Conservation (phyloP, 2,888 invertebrate genomes). For the Catocala sponsa region DNA sequence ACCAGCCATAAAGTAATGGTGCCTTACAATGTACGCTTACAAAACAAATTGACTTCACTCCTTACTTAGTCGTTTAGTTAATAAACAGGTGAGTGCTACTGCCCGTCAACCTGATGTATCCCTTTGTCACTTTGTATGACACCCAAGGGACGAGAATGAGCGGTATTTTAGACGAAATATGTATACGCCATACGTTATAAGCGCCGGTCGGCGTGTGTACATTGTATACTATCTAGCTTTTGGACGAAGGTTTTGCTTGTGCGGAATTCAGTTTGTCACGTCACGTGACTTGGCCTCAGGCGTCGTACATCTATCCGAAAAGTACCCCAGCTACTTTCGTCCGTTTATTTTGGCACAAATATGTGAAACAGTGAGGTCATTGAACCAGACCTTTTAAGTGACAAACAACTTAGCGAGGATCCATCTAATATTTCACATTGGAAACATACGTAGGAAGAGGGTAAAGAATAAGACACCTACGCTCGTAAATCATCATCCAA, state of each 20-base stretch:
- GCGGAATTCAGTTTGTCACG: slow-evolving; percentile 8
- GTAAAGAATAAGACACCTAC: no score
- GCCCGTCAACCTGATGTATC: slow-evolving; percentile 26
- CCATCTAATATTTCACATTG: no score
- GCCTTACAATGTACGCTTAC: neutral
- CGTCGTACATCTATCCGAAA: neutral
- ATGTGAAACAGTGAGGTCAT: neutral
- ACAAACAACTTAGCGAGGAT: no score
- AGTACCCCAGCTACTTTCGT: neutral
- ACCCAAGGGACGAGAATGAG: slow-evolving; percentile 24
- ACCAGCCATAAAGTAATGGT: neutral
- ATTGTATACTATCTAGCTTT: slow-evolving; percentile 6
- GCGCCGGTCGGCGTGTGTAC: neutral
- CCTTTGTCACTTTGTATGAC: slow-evolving; percentile 30
- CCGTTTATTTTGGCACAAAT: neutral
- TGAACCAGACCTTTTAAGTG: no score
- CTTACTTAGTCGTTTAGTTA: slow-evolving; percentile 27
- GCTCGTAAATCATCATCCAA: no score
- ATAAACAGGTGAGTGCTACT: slow-evolving; percentile 31
- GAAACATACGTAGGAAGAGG: no score
- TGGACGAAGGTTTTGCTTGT: slow-evolving; percentile 6
- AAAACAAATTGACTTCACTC: slow-evolving; percentile 19
- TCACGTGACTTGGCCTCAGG: neutral
- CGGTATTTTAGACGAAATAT: slow-evolving; percentile 25
- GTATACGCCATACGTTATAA: slow-evolving; percentile 5